Evolutionary conservation across 2,797 vertebrate genomes (phyloP).

Genomic region (Heterohyrax brucei): DNA sequence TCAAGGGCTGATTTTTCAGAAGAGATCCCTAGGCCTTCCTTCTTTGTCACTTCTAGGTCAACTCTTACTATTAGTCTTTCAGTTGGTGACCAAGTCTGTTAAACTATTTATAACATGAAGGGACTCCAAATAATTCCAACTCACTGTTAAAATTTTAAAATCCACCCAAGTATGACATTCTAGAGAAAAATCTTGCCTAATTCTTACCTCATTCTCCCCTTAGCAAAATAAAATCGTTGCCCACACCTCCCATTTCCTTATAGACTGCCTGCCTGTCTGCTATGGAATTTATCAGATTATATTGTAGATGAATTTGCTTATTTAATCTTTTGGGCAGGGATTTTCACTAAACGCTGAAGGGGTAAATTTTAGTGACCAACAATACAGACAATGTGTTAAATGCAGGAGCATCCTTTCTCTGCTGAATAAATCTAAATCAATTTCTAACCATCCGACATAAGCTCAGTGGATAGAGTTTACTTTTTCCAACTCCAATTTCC

Average conservation of each 20-base stretch:
- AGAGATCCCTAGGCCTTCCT: too few relatives aligned
- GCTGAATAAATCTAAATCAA: not conserved
- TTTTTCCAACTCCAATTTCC: not conserved
- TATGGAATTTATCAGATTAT: not conserved
- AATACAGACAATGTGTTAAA: not conserved
- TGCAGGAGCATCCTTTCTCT: not conserved
- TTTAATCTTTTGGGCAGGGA: not conserved
- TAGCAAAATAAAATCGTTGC: not conserved
- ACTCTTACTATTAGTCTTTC: not conserved
- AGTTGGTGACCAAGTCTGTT: not conserved
- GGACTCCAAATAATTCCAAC: not conserved
- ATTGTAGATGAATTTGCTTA: fast-evolving
- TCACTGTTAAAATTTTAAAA: not conserved
- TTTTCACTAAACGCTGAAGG: too few relatives aligned
- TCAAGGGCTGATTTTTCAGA: too few relatives aligned
- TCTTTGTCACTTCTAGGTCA: too few relatives aligned
- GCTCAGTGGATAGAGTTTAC: not conserved
- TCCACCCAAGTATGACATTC: not conserved
- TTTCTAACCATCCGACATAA: constrained; percentile 18
- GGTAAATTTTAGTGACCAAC: not conserved
- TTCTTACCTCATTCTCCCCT: too few relatives aligned
- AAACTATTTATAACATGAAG: not conserved
- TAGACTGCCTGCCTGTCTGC: too few relatives aligned
- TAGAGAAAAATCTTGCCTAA: not conserved
- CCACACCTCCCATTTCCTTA: not conserved